Base-by-base conservation (phyloP, 1,140 invertebrate genomes). In the Drosophila oshimai region DNA sequence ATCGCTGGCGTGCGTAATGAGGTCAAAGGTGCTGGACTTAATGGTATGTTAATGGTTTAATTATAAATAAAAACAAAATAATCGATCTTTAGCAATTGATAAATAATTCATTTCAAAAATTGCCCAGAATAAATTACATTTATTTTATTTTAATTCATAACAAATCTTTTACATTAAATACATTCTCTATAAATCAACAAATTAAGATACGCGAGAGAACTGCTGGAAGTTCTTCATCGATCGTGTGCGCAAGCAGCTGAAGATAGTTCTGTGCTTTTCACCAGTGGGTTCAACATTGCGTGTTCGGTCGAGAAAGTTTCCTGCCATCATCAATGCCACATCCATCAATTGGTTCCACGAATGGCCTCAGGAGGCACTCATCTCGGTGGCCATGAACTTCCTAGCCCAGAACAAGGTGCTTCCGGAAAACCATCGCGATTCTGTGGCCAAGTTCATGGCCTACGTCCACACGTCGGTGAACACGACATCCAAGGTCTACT, bases 161-260 rank as follows among this genome's bases (percentile, higher is more conserved):
- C n/a, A n/a, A n/a, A n/a, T n/a, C n/a, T n/a, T n/a, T n/a, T n/a
- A n/a, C n/a, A n/a, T n/a, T n/a, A n/a, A n/a, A n/a, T n/a, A n/a
- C n/a, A n/a, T n/a, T n/a, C n/a, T n/a, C n/a, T n/a, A n/a, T n/a
- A n/a, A n/a, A n/a, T n/a, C n/a, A n/a, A n/a, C n/a, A n/a, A n/a
- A n/a, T n/a, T n/a, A n/a, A n/a, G n/a, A 99, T 91, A 97, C 97
- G 0, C 93, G 97, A 76, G 98, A 99, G 92, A 98, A 98, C 88
- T 99, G 98, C 91, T 99, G 98, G 98, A 98, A 96, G 91, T 98
- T 98, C 91, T 99, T 99, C 91, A 98, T 99, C 75, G 97, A 99
- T 90, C 93, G 97, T 89, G 98, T 99, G 10, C 93, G 97, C 70
- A 94, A 96, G 70, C 95, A 97, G 90, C 92, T 99, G 9, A 98